Evolutionary conservation across 2,113 vertebrate species (phyloP).

Genomic region (Seriola quinqueradiata): DNA sequence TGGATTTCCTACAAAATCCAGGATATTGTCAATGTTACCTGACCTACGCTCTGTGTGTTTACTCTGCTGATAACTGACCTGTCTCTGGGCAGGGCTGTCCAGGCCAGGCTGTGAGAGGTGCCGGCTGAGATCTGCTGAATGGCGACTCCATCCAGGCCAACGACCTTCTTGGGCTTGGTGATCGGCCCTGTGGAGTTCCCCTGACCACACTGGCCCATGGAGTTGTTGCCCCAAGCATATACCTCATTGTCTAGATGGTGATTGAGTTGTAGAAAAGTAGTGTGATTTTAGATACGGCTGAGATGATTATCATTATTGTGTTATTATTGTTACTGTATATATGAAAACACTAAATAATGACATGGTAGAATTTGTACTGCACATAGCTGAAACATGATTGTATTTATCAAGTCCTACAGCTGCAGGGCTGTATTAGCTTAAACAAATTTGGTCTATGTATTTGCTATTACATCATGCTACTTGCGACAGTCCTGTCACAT

Average conservation of each 20-base stretch:
- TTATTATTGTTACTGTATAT: too few species aligned
- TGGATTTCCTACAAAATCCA: background rate
- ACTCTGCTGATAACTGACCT: conserved; percentile 83
- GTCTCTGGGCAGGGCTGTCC: conserved; percentile 98
- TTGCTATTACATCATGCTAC: conserved; percentile 24
- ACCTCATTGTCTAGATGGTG: conserved; percentile 93
- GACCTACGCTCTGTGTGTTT: background rate
- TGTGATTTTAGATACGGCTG: background rate
- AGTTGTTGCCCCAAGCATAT: conserved; percentile 99
- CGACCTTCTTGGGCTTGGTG: conserved; percentile 99
- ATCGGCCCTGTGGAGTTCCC: conserved; percentile 98
- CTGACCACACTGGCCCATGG: conserved; percentile 99
- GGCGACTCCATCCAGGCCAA: conserved; percentile 94
- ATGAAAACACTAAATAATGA: background rate
- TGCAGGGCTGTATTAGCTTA: conserved; percentile 9
- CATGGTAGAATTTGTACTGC: background rate
- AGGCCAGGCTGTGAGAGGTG: conserved; percentile 97
- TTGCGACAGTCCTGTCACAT: conserved; percentile 4
- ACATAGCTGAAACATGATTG: background rate
- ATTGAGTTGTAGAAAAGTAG: background rate
- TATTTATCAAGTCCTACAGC: background rate
- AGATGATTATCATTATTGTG: background rate
- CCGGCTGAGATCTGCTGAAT: conserved; percentile 98
- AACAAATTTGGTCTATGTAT: conserved; percentile 17
- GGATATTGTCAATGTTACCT: too few species aligned